These are phyloP conservation scores for Epirrita christyi DNA, from an alignment of 2,888 invertebrate species.

Conservation along the genomic window DNA sequence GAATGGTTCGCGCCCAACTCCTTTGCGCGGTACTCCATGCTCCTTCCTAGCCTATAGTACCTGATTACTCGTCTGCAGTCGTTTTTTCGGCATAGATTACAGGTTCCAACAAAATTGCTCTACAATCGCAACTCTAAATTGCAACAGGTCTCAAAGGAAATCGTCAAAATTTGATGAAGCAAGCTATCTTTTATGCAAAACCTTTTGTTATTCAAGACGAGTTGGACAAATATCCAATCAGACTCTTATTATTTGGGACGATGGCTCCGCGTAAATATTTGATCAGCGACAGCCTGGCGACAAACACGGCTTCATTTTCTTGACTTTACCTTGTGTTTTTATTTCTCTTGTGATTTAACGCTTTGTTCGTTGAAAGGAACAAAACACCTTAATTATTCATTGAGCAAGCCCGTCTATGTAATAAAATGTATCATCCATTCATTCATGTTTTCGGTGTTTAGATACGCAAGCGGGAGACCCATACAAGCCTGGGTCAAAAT, in stretches of 20 bases:
- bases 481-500: too few species aligned
- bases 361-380: slow-evolving; percentile 18
- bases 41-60: too few species aligned
- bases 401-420: too few species aligned
- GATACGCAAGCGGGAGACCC: too few species aligned
- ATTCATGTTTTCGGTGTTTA: too few species aligned
- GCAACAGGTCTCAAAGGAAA: not conserved
- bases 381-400: slow-evolving; percentile 1
- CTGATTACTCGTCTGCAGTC: too few species aligned
- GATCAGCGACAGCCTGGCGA: slow-evolving; percentile 43
- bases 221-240: slow-evolving; percentile 50
- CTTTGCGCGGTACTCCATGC: too few species aligned
- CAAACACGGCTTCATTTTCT: slow-evolving; percentile 40
- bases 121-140: not conserved
- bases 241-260: slow-evolving; percentile 45
- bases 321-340: slow-evolving; percentile 31
- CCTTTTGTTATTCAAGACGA: slow-evolving; percentile 37
- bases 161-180: slow-evolving; percentile 14
- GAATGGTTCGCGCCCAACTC: too few species aligned
- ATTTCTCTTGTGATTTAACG: slow-evolving; percentile 4
- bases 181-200: slow-evolving; percentile 36
- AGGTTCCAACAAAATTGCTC: not conserved
- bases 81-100: too few species aligned
- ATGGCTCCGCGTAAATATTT: slow-evolving; percentile 53
- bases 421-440: too few species aligned